These are phyloP conservation scores for Reticulitermes lucifugus DNA, from an alignment of 2,888 invertebrate genomes.

Conservation along the genomic window DNA sequence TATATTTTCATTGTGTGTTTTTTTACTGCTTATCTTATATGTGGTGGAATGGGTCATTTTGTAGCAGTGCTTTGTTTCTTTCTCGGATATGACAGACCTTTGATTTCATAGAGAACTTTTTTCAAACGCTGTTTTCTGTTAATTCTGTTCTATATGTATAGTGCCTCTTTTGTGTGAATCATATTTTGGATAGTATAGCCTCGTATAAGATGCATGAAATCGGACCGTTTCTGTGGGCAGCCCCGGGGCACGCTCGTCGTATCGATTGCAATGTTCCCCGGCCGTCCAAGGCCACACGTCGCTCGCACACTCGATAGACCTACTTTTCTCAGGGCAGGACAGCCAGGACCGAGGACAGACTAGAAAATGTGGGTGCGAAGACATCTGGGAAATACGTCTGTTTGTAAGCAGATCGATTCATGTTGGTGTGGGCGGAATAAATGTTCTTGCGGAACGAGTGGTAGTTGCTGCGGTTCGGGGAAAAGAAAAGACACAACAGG, in stretches of 20 bases:
- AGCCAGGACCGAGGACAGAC: background rate
- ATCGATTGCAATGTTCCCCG: conserved; percentile 35
- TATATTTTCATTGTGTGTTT: too few relatives aligned
- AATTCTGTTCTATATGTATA: too few relatives aligned
- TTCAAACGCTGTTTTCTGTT: too few relatives aligned
- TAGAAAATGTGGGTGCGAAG: background rate
- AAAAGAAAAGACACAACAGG: background rate
- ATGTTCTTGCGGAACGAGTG: background rate
- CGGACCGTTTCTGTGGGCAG: background rate
- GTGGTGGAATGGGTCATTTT: too few relatives aligned
- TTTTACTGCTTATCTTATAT: too few relatives aligned
- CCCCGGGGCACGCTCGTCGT: background rate
- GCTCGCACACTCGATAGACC: background rate
- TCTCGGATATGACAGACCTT: too few relatives aligned
- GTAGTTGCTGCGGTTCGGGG: too few relatives aligned
- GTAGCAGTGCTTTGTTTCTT: too few relatives aligned
- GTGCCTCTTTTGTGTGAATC: too few relatives aligned
- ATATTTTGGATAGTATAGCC: too few relatives aligned
- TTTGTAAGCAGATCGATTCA: background rate
- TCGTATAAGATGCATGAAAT: background rate
- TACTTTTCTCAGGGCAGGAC: background rate
- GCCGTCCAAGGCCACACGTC: conserved; percentile 23
- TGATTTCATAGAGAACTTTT: too few relatives aligned
- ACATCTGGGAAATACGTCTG: background rate
- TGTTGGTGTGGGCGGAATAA: background rate